Evolutionary conservation across 2,888 invertebrate genomes (phyloP).

Genomic region (Orchesella flavescens): DNA sequence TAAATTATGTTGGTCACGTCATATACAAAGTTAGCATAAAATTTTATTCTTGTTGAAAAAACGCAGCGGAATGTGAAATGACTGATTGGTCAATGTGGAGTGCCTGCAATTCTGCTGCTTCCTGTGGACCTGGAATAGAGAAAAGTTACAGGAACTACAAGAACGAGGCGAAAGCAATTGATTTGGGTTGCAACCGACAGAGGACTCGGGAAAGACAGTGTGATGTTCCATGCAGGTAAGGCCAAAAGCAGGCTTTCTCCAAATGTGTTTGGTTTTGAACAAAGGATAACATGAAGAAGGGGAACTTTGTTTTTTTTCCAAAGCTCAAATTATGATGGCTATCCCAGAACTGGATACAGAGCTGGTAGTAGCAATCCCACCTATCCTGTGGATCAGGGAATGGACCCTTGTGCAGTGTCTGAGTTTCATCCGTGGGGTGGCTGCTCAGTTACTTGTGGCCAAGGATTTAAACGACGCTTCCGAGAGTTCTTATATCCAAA

Average conservation of each 20-base stretch:
- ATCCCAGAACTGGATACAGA: slow-evolving; percentile 15
- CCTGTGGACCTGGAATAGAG: slow-evolving; percentile 76
- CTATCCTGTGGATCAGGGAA: slow-evolving; percentile 45
- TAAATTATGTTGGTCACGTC: too few species aligned
- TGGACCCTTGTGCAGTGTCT: slow-evolving; percentile 73
- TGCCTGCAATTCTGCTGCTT: slow-evolving; percentile 74
- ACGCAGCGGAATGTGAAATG: slow-evolving; percentile 75
- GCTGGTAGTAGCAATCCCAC: slow-evolving; percentile 7
- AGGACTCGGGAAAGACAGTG: slow-evolving; percentile 53
- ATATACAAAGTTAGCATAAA: background rate
- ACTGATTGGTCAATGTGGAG: slow-evolving; percentile 75
- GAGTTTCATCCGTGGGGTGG: slow-evolving; percentile 75
- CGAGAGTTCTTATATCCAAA: slow-evolving; percentile 70
- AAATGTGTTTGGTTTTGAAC: too few species aligned
- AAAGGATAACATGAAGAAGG: background rate
- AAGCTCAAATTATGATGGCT: slow-evolving; percentile 23
- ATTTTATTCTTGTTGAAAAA: background rate
- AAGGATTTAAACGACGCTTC: slow-evolving; percentile 73
- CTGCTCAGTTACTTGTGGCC: slow-evolving; percentile 75
- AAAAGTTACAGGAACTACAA: slow-evolving; percentile 77
- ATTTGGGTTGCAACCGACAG: slow-evolving; percentile 58
- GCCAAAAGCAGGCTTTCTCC: background rate
- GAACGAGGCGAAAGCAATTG: slow-evolving; percentile 74
- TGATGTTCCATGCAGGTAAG: slow-evolving; percentile 58
- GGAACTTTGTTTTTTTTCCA: background rate